Evolutionary conservation across 2,113 vertebrate genomes (phyloP).

Genomic region (Dryoscopus gambensis): DNA sequence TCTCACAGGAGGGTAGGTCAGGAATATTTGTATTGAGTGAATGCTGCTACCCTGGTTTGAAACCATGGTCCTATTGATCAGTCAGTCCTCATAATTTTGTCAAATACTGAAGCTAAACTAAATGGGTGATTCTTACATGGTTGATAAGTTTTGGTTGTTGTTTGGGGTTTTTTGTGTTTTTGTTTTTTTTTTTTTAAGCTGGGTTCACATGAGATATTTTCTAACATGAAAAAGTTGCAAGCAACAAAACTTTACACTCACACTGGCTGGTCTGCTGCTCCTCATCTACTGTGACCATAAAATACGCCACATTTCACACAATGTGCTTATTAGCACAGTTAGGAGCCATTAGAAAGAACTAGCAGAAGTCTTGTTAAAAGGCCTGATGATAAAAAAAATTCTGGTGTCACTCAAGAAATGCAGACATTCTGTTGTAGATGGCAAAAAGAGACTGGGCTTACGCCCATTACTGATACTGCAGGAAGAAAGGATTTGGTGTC

Average conservation of each 20-base stretch:
- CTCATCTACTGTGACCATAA: not conserved
- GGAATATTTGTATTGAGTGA: not conserved
- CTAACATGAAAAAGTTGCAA: not conserved
- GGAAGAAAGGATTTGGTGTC: not conserved
- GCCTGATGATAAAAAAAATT: not conserved
- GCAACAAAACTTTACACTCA: not conserved
- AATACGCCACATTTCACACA: slow-evolving; percentile 9
- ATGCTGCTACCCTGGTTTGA: not conserved
- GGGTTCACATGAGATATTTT: not conserved
- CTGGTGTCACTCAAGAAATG: not conserved
- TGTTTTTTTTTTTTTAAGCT: not conserved
- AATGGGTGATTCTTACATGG: not conserved
- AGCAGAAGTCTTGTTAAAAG: slow-evolving; percentile 1
- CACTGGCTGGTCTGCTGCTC: not conserved
- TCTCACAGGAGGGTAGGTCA: not conserved
- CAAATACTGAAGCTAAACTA: not conserved
- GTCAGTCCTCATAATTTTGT: not conserved
- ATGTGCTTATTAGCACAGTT: slow-evolving; percentile 17
- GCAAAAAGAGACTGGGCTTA: not conserved
- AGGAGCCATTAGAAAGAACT: slow-evolving; percentile 4
- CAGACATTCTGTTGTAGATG: not conserved
- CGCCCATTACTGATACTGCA: not conserved
- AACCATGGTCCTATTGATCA: not conserved
- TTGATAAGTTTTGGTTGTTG: not conserved
- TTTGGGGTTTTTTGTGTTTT: too few species aligned